Percentiles rank a stretch among this genome's conserved stretches.
phyloP scores from a whole-genome alignment of 2,888 invertebrate species.

The Choreutis nemorana region DNA sequence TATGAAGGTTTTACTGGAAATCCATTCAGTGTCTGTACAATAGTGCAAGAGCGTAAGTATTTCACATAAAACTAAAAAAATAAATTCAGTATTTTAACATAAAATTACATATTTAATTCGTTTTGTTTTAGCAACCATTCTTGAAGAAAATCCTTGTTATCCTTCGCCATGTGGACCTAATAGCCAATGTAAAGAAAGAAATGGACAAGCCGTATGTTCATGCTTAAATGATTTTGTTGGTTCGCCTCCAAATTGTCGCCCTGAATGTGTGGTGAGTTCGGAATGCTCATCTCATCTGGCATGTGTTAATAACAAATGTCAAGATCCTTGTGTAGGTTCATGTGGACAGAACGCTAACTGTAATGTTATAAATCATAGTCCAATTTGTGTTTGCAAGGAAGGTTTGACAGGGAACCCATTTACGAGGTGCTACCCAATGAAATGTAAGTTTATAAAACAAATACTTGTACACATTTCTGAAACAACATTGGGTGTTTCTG shows the following conservation, averaged over 20 bases:
- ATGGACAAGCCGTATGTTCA: conserved; percentile 76
- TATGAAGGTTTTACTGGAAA: conserved; percentile 72
- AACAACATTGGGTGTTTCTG: not conserved
- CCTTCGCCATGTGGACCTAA: conserved; percentile 78
- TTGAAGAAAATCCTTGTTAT: conserved; percentile 38
- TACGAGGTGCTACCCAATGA: conserved; percentile 71
- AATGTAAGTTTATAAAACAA: conserved; percentile 36
- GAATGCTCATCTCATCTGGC: conserved; percentile 72
- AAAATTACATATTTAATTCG: conserved; percentile 1
- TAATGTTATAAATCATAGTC: conserved; percentile 72
- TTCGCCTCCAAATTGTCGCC: conserved; percentile 74
- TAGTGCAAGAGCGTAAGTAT: conserved; percentile 52
- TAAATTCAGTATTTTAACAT: not conserved
- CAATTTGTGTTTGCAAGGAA: conserved; percentile 78
- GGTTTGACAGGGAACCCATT: conserved; percentile 81
- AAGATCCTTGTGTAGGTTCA: conserved; percentile 70
- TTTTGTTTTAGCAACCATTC: conserved; percentile 20
- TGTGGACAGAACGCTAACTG: conserved; percentile 71
- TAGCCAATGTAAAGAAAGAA: conserved; percentile 77
- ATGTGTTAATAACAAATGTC: conserved; percentile 75
- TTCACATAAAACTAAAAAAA: conserved; percentile 2
- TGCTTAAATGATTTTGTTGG: conserved; percentile 72
- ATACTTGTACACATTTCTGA: no score
- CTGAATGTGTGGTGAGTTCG: conserved; percentile 75
- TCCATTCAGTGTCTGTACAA: conserved; percentile 69